Percentiles rank a stretch among this genome's conserved stretches.
These are phyloP conservation scores for Bos taurus DNA, from an alignment of 2,113 vertebrate species.

Conservation along the genomic window DNA sequence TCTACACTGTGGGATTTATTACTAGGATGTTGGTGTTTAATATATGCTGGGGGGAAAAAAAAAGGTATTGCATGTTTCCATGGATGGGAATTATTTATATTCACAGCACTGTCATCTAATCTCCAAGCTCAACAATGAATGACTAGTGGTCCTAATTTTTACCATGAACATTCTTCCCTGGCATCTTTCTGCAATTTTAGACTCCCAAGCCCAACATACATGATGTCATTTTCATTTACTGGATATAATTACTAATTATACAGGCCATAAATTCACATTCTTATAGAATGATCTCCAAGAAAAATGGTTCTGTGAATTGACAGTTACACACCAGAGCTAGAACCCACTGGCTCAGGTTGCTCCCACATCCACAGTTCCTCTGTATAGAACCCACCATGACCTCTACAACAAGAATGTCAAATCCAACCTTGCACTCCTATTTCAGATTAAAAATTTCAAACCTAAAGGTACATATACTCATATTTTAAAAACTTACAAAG, in stretches of 20 bases:
- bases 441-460: not conserved
- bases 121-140: slow-evolving; percentile 15
- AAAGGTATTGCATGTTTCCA: not conserved
- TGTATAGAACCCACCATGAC: not conserved
- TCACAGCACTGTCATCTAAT: not conserved
- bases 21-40: slow-evolving; percentile 14
- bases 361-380: not conserved
- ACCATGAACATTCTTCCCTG: slow-evolving; percentile 19
- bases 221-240: slow-evolving; percentile 56
- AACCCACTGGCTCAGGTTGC: not conserved
- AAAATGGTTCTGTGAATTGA: slow-evolving; percentile 4
- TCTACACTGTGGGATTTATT: not conserved
- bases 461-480: not conserved
- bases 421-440: not conserved
- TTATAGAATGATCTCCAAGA: not conserved
- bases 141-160: slow-evolving; percentile 23
- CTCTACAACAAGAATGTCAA: not conserved
- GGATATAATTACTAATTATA: slow-evolving; percentile 50
- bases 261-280: slow-evolving; percentile 11
- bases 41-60: not conserved
- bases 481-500: not conserved
- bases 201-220: slow-evolving; percentile 41
- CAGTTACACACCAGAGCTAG: not conserved
- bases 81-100: not conserved
- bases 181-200: slow-evolving; percentile 52